Evolutionary conservation across 2,797 vertebrate species (phyloP).

Genomic region (Taenioides sp.): DNA sequence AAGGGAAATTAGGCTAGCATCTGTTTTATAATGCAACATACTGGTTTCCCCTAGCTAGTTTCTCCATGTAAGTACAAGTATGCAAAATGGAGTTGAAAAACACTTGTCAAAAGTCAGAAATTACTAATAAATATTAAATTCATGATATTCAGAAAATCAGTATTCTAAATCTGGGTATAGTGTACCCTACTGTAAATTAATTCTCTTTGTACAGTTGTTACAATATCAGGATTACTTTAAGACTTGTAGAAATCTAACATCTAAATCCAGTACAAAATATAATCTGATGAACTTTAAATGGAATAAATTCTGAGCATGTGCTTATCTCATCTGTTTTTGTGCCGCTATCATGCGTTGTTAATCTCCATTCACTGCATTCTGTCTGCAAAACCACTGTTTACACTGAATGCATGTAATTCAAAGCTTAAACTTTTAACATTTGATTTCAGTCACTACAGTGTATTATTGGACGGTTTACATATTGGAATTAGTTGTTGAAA

Average conservation of each 20-base stretch:
- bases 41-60: neutral
- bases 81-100: neutral
- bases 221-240: neutral
- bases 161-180: neutral
- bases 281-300: conserved; percentile 25
- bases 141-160: no score
- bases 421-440: no score
- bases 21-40: neutral
- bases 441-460: no score
- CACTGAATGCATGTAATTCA: neutral
- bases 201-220: no score
- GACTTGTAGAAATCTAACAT: conserved; percentile 10
- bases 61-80: neutral
- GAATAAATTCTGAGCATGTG: conserved; percentile 44
- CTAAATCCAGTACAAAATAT: conserved; percentile 10
- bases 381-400: neutral
- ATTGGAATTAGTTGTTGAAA: neutral
- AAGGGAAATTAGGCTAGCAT: neutral
- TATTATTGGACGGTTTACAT: no score
- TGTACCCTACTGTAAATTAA: neutral
- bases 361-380: conserved; percentile 3
- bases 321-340: conserved; percentile 25
- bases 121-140: no score
- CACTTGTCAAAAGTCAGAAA: no score
- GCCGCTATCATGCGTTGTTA: conserved; percentile 4